These are phyloP conservation scores for Psylliodes chrysocephalus DNA, from an alignment of 2,888 invertebrate species.

Conservation along the genomic window DNA sequence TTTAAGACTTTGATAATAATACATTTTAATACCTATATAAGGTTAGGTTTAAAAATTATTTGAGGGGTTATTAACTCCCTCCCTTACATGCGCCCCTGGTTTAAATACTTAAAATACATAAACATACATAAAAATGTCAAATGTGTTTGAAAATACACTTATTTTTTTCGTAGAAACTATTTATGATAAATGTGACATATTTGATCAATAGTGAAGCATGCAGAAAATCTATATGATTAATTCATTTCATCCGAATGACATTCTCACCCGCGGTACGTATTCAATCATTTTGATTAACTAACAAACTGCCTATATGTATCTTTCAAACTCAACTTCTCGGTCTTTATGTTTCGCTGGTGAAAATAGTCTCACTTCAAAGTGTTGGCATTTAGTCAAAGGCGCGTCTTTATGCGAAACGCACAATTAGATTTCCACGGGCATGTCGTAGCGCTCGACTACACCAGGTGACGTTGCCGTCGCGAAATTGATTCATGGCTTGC, in stretches of 20 bases:
- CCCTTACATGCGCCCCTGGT: too few relatives aligned
- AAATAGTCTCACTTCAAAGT: conserved; percentile 53
- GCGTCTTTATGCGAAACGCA: conserved; percentile 46
- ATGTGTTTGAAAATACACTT: too few relatives aligned
- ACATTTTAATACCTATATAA: too few relatives aligned
- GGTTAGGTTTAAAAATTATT: too few relatives aligned
- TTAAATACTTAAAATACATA: too few relatives aligned
- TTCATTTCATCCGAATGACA: background rate
- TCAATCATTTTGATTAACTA: conserved; percentile 23
- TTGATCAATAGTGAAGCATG: background rate
- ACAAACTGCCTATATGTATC: conserved; percentile 29
- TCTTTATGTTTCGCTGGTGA: conserved; percentile 32
- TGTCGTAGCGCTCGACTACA: conserved; percentile 59
- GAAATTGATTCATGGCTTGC: conserved; percentile 49
- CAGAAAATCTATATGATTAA: background rate
- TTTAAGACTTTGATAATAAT: too few relatives aligned
- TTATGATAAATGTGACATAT: too few relatives aligned
- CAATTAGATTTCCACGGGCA: conserved; percentile 58
- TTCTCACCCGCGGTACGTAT: background rate
- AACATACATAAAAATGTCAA: too few relatives aligned
- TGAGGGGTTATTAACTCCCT: too few relatives aligned
- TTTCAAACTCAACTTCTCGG: conserved; percentile 12
- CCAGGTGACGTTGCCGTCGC: conserved; percentile 52
- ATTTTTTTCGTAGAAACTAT: too few relatives aligned
- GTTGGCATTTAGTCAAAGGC: conserved; percentile 48